These are phyloP conservation scores for Ashinkailepas kermadecensis DNA, from an alignment of 2,888 invertebrate genomes.

Conservation along the genomic window DNA sequence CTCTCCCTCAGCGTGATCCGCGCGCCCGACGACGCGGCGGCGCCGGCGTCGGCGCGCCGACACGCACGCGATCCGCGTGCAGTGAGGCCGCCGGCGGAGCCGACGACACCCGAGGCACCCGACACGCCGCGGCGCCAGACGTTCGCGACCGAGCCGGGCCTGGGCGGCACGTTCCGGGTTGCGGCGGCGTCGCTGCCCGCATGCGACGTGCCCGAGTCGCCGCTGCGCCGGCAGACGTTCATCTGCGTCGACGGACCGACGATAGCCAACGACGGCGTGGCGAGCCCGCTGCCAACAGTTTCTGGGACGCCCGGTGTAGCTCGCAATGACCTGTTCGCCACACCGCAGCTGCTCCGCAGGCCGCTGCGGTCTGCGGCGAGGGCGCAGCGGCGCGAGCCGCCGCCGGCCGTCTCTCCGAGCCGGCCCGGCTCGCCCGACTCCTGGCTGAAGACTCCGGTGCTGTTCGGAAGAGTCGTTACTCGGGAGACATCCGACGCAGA, in stretches of 20 bases:
- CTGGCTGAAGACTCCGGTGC: not conserved
- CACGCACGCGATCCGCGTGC: not conserved
- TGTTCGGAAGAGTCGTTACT: not conserved
- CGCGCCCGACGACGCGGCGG: not conserved
- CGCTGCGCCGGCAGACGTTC: conserved; percentile 30
- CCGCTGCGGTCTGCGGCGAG: not conserved
- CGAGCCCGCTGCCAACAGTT: too few relatives aligned
- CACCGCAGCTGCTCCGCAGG: not conserved
- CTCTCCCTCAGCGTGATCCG: conserved; percentile 18
- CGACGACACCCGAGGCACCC: not conserved
- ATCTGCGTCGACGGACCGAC: not conserved
- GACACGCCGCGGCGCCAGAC: conserved; percentile 9
- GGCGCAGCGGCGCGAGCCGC: not conserved
- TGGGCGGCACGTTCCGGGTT: not conserved
- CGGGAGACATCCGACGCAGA: not conserved
- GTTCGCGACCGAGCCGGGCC: not conserved
- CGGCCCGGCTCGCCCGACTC: not conserved
- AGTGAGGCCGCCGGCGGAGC: not conserved
- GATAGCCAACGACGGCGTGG: too few relatives aligned
- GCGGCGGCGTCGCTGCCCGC: conserved; percentile 25
- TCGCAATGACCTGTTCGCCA: not conserved
- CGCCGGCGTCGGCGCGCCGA: not conserved
- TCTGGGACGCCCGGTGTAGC: too few relatives aligned
- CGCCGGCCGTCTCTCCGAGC: not conserved
- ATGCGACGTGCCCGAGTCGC: conserved; percentile 28